These are phyloP conservation scores for Dermatemys mawii DNA, from an alignment of 2,113 vertebrate genomes.

Conservation along the genomic window DNA sequence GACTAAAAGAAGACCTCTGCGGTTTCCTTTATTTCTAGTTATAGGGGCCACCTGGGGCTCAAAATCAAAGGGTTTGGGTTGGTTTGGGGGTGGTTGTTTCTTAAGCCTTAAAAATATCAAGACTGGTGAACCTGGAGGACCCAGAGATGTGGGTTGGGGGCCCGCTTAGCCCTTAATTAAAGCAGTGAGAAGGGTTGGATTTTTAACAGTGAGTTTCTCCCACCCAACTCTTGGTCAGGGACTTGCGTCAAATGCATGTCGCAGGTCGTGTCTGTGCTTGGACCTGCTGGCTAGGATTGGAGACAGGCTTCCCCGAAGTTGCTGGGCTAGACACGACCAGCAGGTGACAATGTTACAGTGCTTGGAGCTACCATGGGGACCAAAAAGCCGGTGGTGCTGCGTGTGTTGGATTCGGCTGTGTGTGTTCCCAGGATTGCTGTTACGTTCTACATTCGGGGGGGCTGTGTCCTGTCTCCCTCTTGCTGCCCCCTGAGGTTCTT, in stretches of 20 bases:
- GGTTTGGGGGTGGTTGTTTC: not conserved
- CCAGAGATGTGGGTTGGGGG: not conserved
- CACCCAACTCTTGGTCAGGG: not conserved
- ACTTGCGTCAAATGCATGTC: not conserved
- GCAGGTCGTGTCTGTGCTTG: not conserved
- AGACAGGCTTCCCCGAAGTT: not conserved
- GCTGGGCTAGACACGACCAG: not conserved
- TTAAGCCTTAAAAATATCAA: not conserved
- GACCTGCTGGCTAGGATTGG: not conserved
- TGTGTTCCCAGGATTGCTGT: not conserved
- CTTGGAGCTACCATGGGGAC: not conserved
- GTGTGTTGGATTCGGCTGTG: not conserved
- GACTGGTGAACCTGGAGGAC: not conserved
- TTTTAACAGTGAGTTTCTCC: not conserved
- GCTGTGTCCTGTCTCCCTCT: not conserved
- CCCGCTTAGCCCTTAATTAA: not conserved
- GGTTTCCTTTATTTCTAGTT: not conserved
- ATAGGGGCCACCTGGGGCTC: not conserved
- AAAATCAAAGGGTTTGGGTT: not conserved
- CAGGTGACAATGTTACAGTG: not conserved
- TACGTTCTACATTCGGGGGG: not conserved
- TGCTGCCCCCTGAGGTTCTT: not conserved
- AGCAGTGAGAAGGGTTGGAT: not conserved
- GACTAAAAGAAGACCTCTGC: not conserved
- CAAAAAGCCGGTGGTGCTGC: not conserved